Evolutionary conservation across 1,140 invertebrate species (phyloP), one percentile per base, ranked within the genome.

Genomic region (Nilaparvata lugens): DNA sequence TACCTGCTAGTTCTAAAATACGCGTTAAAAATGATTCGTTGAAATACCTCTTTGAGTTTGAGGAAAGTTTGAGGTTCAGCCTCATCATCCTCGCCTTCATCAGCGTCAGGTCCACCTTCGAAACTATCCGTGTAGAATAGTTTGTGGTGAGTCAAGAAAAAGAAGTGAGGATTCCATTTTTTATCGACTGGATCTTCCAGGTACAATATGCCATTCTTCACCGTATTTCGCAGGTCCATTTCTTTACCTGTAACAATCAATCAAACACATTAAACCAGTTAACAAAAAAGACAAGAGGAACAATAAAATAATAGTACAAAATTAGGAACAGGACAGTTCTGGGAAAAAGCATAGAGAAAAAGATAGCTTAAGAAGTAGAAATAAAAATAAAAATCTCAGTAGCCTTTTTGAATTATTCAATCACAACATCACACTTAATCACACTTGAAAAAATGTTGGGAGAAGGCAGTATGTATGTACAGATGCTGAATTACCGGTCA

Each of bases 151-250:
- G 91, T 95, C 11, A 98, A 74, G n/a, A 96, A 89, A 74, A 98
- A 97, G 70, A 95, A 95, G 75, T 97, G 94, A 0, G 91, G 88
- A 71, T 91, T 87, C 94, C 94, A 98, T 63, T 89, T 84, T 72
- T 87, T 84, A 65, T 95, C 91, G 0, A 91, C 81, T 0, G 85
- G 84, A 79, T 97, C 94, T 76, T 95, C 89, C 25, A 97, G 75
- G 70, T 89, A 92, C 54, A 98, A 76, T 56, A 94, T 85, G 0
- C 94, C 95, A 77, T 94, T 97, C 77, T 93, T 95, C 0, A 93
- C 82, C 0, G 91, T 91, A 73, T 90, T 93, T 52, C 89, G 81
- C 31, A 95, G 73, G 77, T 95, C 93, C 71, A 90, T 80, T 66
- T 94, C 91, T 65, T 78, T 80, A 52, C 80, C 80, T 70, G 59